Conservation (phyloP, 23 tunicate genomes). For the Halocynthia aurantium region DNA sequence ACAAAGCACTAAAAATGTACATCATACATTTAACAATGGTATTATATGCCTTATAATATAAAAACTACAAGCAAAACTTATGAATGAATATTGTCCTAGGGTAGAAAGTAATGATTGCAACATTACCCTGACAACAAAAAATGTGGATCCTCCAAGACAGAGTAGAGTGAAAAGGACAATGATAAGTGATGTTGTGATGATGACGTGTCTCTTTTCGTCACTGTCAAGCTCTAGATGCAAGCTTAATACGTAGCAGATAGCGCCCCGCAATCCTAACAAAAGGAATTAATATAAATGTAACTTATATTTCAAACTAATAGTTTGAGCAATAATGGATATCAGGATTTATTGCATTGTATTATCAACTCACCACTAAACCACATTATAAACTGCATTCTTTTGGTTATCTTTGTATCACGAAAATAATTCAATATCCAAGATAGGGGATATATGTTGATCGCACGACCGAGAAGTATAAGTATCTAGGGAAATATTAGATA, state of each 20-base stretch:
- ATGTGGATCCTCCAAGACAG: constrained; percentile 90
- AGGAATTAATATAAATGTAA: not conserved
- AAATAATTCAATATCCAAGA: constrained; percentile 95
- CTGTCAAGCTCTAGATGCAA: constrained; percentile 88
- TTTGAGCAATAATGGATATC: too few relatives aligned
- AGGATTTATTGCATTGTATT: too few relatives aligned
- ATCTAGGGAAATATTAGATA: constrained; percentile 20
- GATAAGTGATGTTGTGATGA: constrained; percentile 88
- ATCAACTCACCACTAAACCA: constrained; percentile 88
- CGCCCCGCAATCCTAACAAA: constrained; percentile 80
- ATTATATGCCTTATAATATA: not conserved
- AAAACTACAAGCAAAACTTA: constrained; percentile 2
- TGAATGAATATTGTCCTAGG: not conserved
- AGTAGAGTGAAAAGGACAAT: constrained; percentile 91
- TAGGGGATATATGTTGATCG: constrained; percentile 88
- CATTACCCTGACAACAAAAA: constrained; percentile 86
- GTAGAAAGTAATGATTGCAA: not conserved
- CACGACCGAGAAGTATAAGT: constrained; percentile 72
- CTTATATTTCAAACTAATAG: not conserved
- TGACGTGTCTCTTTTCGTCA: constrained; percentile 86
- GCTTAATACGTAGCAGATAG: constrained; percentile 86
- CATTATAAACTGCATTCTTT: constrained; percentile 98
- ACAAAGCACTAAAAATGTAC: too few relatives aligned
- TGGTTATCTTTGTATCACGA: constrained; percentile 90
- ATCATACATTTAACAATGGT: not conserved